phyloP scores from a whole-genome alignment of 2,797 vertebrate species.

The Mormyrops attenuatus region DNA sequence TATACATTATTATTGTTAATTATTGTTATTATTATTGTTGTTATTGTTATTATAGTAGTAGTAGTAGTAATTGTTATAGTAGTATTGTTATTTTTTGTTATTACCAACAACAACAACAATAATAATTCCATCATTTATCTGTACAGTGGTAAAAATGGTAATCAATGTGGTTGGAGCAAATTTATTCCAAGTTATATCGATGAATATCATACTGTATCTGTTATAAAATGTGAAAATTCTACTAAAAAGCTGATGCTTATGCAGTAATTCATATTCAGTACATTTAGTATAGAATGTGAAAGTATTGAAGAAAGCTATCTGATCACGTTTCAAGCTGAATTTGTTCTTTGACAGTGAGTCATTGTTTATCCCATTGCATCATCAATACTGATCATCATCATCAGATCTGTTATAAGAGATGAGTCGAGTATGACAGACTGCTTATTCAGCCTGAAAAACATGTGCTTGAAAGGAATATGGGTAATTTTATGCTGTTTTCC shows the following conservation, averaged over 20 bases:
- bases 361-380: slow-evolving; percentile 39
- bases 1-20: neutral
- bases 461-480: slow-evolving; percentile 37
- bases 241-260: neutral
- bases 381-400: slow-evolving; percentile 40
- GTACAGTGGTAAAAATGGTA: neutral
- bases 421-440: slow-evolving; percentile 48
- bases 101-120: neutral
- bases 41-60: neutral
- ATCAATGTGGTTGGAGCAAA: neutral
- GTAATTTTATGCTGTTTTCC: slow-evolving; percentile 53
- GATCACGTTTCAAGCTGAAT: neutral
- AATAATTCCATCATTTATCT: neutral
- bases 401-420: slow-evolving; percentile 53
- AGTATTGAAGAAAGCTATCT: neutral
- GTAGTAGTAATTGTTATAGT: neutral
- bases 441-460: slow-evolving; percentile 44
- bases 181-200: neutral
- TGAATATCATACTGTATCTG: neutral
- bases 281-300: neutral
- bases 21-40: neutral
- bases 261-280: neutral
- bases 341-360: slow-evolving; percentile 32
- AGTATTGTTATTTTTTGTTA: neutral
- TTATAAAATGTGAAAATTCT: neutral